A percentile compares a stretch with the other conserved stretches of the same genome.
Evolutionary conservation across 2,797 vertebrate genomes (phyloP).

Genomic region (Gallirallus australis): DNA sequence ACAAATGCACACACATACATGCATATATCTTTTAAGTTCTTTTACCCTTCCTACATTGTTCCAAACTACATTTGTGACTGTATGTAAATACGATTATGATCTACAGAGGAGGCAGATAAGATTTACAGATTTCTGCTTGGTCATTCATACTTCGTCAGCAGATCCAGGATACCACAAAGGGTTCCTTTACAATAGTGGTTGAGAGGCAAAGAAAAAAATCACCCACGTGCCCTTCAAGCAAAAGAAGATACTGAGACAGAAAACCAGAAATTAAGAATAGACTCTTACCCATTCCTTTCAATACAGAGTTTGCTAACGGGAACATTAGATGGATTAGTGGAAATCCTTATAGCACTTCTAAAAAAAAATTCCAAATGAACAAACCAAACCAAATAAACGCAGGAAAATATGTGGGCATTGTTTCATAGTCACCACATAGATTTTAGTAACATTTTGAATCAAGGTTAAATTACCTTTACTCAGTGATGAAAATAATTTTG

Average conservation of each 20-base stretch:
- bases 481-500: background rate
- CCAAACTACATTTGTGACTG: background rate
- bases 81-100: background rate
- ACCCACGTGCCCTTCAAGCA: background rate
- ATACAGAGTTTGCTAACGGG: background rate
- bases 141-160: background rate
- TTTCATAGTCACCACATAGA: background rate
- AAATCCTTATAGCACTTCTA: fast-evolving
- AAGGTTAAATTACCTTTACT: background rate
- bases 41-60: background rate
- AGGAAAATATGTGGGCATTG: background rate
- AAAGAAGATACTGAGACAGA: background rate
- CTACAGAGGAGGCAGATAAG: background rate
- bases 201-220: background rate
- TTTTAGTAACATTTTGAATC: background rate
- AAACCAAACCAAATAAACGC: too few relatives aligned
- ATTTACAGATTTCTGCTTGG: background rate
- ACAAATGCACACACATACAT: background rate
- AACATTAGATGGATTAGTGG: background rate
- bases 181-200: fast-evolving
- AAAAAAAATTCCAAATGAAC: background rate
- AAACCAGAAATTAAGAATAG: background rate
- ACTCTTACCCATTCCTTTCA: background rate
- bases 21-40: background rate
- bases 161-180: background rate